These are phyloP conservation scores for Phenganax stokvisi DNA, from an alignment of 92 coral and sea anemone species.

Conservation along the genomic window DNA sequence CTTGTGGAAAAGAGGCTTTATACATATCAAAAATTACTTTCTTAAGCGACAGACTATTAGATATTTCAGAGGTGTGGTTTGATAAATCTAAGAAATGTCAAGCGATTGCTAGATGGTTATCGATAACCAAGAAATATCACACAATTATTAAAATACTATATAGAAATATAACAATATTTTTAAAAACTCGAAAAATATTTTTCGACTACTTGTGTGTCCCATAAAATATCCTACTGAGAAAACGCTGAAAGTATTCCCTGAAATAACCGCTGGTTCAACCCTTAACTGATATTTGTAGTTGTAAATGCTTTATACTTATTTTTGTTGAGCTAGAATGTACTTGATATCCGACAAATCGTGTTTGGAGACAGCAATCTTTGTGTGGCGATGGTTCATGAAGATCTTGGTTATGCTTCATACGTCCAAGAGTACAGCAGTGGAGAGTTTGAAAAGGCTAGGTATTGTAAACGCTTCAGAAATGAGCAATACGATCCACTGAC, in stretches of 20 bases:
- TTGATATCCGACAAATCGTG: slow-evolving; percentile 61
- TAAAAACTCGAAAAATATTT: too few relatives aligned
- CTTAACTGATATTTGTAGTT: not conserved
- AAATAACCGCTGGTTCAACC: not conserved
- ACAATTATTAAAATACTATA: too few relatives aligned
- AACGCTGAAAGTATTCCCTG: not conserved
- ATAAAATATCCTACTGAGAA: too few relatives aligned
- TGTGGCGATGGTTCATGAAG: slow-evolving; percentile 96
- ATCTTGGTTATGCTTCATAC: slow-evolving; percentile 86
- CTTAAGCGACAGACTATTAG: too few relatives aligned
- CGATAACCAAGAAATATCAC: too few relatives aligned
- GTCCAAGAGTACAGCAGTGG: slow-evolving; percentile 96
- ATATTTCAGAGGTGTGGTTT: too few relatives aligned
- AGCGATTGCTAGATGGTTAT: too few relatives aligned
- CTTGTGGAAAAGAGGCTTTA: too few relatives aligned
- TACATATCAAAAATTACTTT: not conserved
- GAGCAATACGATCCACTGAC: too few relatives aligned
- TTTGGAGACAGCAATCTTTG: slow-evolving; percentile 83
- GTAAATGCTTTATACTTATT: not conserved
- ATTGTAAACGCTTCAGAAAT: not conserved
- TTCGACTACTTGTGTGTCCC: not conserved
- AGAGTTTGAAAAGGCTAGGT: slow-evolving; percentile 92
- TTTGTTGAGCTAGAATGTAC: slow-evolving; percentile 58
- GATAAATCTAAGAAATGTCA: too few relatives aligned
- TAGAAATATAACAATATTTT: too few relatives aligned